Conservation (phyloP, 1,140 invertebrate genomes). For the Tetramorium alpestre region DNA sequence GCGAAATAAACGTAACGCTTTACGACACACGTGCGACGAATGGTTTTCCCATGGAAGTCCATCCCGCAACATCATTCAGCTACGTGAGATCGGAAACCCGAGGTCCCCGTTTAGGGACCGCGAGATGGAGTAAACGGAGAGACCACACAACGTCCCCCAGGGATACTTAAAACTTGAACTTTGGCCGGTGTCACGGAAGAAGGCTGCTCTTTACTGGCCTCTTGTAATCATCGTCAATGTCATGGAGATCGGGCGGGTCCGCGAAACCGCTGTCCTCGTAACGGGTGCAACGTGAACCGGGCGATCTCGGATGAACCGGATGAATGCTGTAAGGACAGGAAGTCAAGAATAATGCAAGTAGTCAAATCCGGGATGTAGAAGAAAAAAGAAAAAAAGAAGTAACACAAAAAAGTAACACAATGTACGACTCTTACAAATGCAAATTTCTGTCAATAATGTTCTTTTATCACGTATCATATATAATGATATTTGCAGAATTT, state of each 20-base stretch:
- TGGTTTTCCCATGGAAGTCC: background rate
- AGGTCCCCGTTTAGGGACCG: background rate
- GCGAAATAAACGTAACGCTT: slow-evolving; percentile 63
- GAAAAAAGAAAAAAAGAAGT: background rate
- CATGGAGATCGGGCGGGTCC: slow-evolving; percentile 81
- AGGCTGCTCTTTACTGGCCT: slow-evolving; percentile 80
- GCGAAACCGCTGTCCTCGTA: slow-evolving; percentile 82
- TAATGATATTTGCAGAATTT: background rate
- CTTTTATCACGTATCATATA: background rate
- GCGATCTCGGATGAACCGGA: slow-evolving; percentile 80
- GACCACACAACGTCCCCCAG: background rate
- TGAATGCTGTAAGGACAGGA: slow-evolving; percentile 74
- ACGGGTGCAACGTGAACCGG: slow-evolving; percentile 82
- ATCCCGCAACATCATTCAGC: background rate
- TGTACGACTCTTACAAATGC: background rate
- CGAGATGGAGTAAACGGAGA: background rate
- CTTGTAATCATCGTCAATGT: slow-evolving; percentile 82
- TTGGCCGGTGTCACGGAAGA: slow-evolving; percentile 80
- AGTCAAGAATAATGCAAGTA: background rate
- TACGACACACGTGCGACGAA: background rate
- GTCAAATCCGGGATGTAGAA: background rate
- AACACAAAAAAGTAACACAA: background rate
- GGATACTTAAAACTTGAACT: slow-evolving; percentile 67
- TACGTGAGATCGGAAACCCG: background rate
- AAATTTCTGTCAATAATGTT: background rate